Conservation (phyloP, 2,888 invertebrate species). For the Heteropelma amictum region DNA sequence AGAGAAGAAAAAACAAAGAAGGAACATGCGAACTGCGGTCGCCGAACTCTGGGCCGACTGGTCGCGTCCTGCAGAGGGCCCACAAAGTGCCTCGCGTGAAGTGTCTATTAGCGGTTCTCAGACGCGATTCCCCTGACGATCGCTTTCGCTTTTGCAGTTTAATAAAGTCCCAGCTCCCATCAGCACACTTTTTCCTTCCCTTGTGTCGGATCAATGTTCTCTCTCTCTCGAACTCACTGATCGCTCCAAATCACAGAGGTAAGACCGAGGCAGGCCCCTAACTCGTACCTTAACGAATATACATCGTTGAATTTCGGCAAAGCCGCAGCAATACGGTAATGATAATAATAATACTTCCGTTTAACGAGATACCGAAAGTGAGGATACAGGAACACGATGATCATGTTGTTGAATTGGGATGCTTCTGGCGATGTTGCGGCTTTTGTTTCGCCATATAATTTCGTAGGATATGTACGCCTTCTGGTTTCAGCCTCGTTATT, state of each 20-base stretch:
- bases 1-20: background rate
- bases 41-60: slow-evolving; percentile 49
- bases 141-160: slow-evolving; percentile 43
- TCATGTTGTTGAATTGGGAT: slow-evolving; percentile 46
- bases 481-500: slow-evolving; percentile 39
- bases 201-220: slow-evolving; percentile 1
- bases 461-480: slow-evolving; percentile 22
- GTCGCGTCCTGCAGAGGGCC: slow-evolving; percentile 35
- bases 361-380: slow-evolving; percentile 49
- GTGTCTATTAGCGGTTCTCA: slow-evolving; percentile 56
- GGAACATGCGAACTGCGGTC: slow-evolving; percentile 43
- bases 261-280: slow-evolving; percentile 1
- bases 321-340: slow-evolving; percentile 47
- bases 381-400: slow-evolving; percentile 41
- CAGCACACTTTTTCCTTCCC: background rate
- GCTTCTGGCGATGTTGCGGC: slow-evolving; percentile 53
- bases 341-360: slow-evolving; percentile 55
- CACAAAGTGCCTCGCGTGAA: slow-evolving; percentile 46
- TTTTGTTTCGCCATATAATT: slow-evolving; percentile 30
- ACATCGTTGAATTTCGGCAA: slow-evolving; percentile 21
- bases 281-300: background rate
- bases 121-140: slow-evolving; percentile 49
- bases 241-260: slow-evolving; percentile 54
- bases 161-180: slow-evolving; percentile 38
- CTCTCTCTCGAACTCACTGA: slow-evolving; percentile 2